Evolutionary conservation across 2,797 vertebrate species (phyloP).

Genomic region (Tangara arthus): DNA sequence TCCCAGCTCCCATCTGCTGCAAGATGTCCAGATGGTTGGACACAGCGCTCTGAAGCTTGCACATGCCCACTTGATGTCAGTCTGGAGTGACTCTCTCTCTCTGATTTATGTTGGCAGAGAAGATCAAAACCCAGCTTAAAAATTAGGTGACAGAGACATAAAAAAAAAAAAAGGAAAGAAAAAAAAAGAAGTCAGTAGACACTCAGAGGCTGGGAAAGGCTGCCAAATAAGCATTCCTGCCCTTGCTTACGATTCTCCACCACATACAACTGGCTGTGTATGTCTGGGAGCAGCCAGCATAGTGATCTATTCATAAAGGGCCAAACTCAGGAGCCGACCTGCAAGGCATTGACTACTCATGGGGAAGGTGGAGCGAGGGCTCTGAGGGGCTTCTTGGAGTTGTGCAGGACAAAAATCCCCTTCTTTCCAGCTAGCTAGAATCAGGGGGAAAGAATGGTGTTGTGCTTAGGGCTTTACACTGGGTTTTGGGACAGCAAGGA

Average conservation of each 20-base stretch:
- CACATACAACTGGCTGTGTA: slow-evolving; percentile 53
- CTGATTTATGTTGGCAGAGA: background rate
- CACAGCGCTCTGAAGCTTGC: background rate
- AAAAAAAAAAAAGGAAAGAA: background rate
- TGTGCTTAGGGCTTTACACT: background rate
- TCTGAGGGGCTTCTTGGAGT: slow-evolving; percentile 30
- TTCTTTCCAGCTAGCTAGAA: slow-evolving; percentile 5
- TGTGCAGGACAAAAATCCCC: slow-evolving; percentile 27
- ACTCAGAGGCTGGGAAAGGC: background rate
- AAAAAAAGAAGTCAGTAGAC: background rate
- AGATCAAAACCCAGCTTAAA: slow-evolving; percentile 1
- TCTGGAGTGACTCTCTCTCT: background rate
- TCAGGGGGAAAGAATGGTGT: background rate
- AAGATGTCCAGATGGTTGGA: background rate
- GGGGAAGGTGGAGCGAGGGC: background rate
- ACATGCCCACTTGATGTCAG: background rate
- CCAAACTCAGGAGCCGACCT: slow-evolving; percentile 42
- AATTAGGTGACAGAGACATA: slow-evolving; percentile 13
- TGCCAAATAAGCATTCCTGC: slow-evolving; percentile 61
- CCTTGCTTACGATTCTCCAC: slow-evolving; percentile 26
- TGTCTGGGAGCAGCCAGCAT: slow-evolving; percentile 43
- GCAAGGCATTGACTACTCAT: background rate
- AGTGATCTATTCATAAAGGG: slow-evolving; percentile 70
- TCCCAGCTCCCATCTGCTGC: background rate
- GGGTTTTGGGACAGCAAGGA: background rate